Base-by-base conservation (phyloP, 2,113 vertebrate species). In the Sardina pilchardus region DNA sequence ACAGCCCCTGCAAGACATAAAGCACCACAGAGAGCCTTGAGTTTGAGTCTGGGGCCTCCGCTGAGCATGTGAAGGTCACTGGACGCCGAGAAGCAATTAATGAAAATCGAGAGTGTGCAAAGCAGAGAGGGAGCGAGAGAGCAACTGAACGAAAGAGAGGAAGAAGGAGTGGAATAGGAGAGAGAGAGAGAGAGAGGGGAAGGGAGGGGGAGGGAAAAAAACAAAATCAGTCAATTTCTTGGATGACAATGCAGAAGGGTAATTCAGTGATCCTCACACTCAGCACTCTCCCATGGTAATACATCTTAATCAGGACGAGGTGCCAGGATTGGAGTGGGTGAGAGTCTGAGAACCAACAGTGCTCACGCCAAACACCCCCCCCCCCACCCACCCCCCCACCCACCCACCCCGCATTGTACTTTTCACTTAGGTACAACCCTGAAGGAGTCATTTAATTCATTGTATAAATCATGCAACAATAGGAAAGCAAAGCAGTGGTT, bases 1-100 rank as follows among this genome's bases (percentile, higher is more conserved):
- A 19, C 94, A 94, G 88, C 97, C 97, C 86, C 97, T 98, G 93
- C 0, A 50, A 91, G 84, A 56, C 89, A 89, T 21, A 82, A 83
- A 81, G 63, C 78, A 14, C 47, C 39, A 42, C 47, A 82, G 75
- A 83, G 50, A 85, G 30, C 36, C 45, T 43, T 59, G 48, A 36
- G 84, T 44, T 44, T 84, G 82, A 88, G 24, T 71, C 21, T 47
- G 67, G 56, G 6, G 48, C 24, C 30, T 48, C 26, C 12, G 26
- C 71, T 34, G 71, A 1, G 50, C 39, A 85, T 19, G 80, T 85
- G 10, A 88, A 87, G 63, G 59, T 45, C 47, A 85, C 30, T 47
- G 36, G 59, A 71, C 19, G 59, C 4, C 56, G 44, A 82, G 59
- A 80, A 50, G 39, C 78, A 59, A 89, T 87, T 81, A 24, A 53